Percentiles rank a stretch among this genome's conserved stretches.
phyloP scores from a whole-genome alignment of 2,888 invertebrate species.

The Acleris emargana region DNA sequence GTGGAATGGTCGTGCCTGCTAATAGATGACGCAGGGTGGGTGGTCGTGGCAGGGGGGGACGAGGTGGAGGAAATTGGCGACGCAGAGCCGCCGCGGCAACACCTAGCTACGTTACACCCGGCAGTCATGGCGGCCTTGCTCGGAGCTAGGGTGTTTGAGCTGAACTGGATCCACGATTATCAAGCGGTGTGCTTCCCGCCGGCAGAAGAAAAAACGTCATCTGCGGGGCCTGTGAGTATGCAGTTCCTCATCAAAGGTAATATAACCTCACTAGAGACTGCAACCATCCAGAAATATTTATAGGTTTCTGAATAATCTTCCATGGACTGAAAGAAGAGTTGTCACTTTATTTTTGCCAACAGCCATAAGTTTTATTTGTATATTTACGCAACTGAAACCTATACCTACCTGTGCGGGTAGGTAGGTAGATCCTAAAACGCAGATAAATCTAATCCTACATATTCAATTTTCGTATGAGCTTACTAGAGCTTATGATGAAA shows the following conservation, averaged over 20 bases:
- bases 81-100: constrained; percentile 54
- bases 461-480: no score
- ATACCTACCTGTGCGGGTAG: no score
- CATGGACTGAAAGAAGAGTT: no score
- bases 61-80: constrained; percentile 43
- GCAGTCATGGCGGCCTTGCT: constrained; percentile 66
- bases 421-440: no score
- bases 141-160: constrained; percentile 60
- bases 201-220: constrained; percentile 45
- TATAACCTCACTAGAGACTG: background rate
- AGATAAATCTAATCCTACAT: no score
- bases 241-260: background rate
- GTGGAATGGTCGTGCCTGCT: constrained; percentile 68
- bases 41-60: constrained; percentile 57
- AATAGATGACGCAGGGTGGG: constrained; percentile 75
- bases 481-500: no score
- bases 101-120: constrained; percentile 64
- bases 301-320: background rate
- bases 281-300: background rate
- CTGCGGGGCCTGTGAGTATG: constrained; percentile 53
- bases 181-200: constrained; percentile 71
- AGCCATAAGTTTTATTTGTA: background rate
- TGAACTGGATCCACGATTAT: constrained; percentile 75
- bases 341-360: background rate
- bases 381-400: no score